These are phyloP conservation scores for Onychomys torridus DNA, from an alignment of 2,797 vertebrate species.

Conservation along the genomic window DNA sequence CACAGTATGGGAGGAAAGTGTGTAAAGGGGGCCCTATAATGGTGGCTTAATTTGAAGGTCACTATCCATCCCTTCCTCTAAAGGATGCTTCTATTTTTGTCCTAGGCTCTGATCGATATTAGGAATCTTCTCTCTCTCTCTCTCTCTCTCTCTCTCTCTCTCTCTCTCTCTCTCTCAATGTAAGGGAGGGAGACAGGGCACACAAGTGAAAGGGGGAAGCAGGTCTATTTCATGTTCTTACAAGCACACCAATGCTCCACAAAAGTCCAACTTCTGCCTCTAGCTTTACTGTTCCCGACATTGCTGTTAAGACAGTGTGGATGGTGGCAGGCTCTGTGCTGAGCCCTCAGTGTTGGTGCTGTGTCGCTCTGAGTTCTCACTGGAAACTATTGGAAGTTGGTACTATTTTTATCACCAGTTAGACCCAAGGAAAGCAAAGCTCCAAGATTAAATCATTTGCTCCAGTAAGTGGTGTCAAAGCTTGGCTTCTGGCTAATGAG, in stretches of 20 bases:
- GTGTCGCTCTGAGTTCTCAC: neutral
- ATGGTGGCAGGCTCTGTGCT: neutral
- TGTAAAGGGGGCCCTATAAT: too few species aligned
- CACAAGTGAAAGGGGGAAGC: neutral
- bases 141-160: neutral
- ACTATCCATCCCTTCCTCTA: neutral
- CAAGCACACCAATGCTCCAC: neutral
- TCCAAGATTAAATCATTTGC: slow-evolving; percentile 67
- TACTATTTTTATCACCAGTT: slow-evolving; percentile 66
- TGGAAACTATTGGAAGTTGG: slow-evolving; percentile 34
- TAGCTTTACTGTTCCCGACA: neutral
- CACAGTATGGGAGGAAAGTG: neutral
- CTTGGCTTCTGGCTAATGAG: slow-evolving; percentile 63
- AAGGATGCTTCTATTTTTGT: neutral
- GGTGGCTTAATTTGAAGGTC: neutral
- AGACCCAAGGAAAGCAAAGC: slow-evolving; percentile 45
- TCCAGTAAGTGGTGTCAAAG: slow-evolving; percentile 52
- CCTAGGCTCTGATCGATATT: neutral
- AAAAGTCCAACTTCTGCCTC: neutral
- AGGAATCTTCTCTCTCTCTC: neutral
- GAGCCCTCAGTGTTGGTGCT: neutral
- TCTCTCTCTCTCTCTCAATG: too few species aligned
- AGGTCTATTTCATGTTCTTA: neutral
- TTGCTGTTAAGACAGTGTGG: neutral
- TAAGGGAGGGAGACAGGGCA: neutral